Percentiles rank a stretch among this genome's conserved stretches.
Conservation (phyloP, 1,140 invertebrate genomes). For the Trichonephila clavipes region DNA sequence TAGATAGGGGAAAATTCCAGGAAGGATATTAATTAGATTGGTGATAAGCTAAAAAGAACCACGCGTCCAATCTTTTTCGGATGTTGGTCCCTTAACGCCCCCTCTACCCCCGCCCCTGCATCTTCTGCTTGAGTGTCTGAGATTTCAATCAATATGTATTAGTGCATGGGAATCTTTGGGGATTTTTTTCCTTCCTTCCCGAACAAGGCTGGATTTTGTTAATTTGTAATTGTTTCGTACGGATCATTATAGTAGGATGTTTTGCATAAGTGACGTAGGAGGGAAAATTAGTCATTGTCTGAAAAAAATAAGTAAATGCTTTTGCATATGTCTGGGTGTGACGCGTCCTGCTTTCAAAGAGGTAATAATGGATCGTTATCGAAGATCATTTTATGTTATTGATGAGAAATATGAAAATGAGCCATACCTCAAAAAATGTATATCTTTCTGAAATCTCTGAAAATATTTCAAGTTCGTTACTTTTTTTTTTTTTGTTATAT, state of each 20-base stretch:
- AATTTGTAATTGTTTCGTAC: conserved; percentile 30
- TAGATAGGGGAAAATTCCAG: conserved; percentile 30
- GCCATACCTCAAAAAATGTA: too few species aligned
- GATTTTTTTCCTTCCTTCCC: neutral
- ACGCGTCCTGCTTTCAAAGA: neutral
- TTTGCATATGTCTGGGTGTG: neutral
- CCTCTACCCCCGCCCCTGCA: neutral
- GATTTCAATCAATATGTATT: conserved; percentile 33
- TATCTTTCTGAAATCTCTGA: neutral
- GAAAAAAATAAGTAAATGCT: neutral
- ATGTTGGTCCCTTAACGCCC: conserved; percentile 29
- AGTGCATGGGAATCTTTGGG: neutral
- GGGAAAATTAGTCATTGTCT: neutral
- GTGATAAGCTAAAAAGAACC: conserved; percentile 19
- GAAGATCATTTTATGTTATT: neutral
- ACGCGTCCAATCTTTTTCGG: neutral
- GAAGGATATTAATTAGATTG: conserved; percentile 41
- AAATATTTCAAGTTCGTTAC: neutral
- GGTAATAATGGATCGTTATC: neutral
- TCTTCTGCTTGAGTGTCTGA: conserved; percentile 9
- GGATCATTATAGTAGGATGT: conserved; percentile 29
- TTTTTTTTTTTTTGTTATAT: too few species aligned
- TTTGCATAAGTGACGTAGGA: neutral
- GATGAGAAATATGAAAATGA: neutral
- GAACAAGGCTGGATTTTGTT: neutral